Percentiles rank a stretch among this genome's conserved stretches.
phyloP scores from a whole-genome alignment of 2,113 vertebrate genomes.

The Diadophis punctatus region DNA sequence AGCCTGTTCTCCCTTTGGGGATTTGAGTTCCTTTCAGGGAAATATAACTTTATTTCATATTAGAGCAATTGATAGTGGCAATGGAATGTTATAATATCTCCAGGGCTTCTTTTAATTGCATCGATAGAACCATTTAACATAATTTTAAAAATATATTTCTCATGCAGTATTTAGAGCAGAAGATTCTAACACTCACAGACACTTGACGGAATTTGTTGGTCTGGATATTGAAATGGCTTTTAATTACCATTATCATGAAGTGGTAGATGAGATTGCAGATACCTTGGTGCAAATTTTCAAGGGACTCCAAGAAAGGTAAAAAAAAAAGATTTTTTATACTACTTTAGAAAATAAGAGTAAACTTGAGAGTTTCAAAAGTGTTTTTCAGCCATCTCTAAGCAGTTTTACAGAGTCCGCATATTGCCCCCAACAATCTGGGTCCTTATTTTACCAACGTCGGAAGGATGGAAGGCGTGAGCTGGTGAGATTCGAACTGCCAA shows the following conservation, averaged over 20 bases:
- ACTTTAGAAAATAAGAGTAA: neutral
- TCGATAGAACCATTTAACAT: conserved; percentile 12
- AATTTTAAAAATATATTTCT: conserved; percentile 40
- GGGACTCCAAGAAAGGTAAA: conserved; percentile 93
- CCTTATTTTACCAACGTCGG: too few species aligned
- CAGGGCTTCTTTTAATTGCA: conserved; percentile 13
- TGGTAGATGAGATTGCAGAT: conserved; percentile 93
- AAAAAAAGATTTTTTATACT: neutral
- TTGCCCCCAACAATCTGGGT: too few species aligned
- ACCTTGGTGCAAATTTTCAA: conserved; percentile 99
- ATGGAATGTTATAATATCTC: neutral
- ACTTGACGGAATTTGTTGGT: conserved; percentile 97
- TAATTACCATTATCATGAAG: conserved; percentile 98
- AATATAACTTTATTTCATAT: neutral
- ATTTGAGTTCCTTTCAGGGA: neutral
- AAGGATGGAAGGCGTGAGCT: too few species aligned
- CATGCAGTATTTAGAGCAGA: conserved; percentile 92
- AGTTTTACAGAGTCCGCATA: too few species aligned
- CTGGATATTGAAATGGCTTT: conserved; percentile 99
- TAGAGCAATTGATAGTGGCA: conserved; percentile 5
- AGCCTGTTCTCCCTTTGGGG: neutral
- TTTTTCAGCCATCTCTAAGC: too few species aligned
- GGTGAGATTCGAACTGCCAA: too few species aligned
- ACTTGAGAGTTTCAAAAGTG: neutral
- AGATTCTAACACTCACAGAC: conserved; percentile 97